Percentiles rank a stretch among this genome's conserved stretches.
These are phyloP conservation scores for Martes martes DNA, from an alignment of 2,113 vertebrate genomes.

Conservation along the genomic window DNA sequence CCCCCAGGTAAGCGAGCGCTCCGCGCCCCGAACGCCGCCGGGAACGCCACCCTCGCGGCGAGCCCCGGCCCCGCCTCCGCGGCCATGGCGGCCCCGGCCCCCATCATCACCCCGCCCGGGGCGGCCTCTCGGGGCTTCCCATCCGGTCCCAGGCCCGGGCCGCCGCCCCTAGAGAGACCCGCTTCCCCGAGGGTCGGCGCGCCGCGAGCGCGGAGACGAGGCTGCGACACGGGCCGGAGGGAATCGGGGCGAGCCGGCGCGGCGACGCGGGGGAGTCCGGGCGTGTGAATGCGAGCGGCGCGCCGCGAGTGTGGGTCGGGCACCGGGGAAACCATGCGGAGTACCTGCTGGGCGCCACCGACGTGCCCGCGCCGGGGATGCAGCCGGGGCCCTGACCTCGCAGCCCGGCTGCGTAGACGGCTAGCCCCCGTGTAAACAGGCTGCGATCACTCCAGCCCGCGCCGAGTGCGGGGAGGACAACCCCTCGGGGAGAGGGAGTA, in stretches of 20 bases:
- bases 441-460: background rate
- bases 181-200: background rate
- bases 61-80: background rate
- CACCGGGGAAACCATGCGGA: background rate
- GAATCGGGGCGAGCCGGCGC: background rate
- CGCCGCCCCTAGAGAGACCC: background rate
- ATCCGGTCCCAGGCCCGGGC: background rate
- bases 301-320: background rate
- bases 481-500: background rate
- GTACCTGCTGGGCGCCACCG: background rate
- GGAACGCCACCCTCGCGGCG: background rate
- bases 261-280: background rate
- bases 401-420: background rate
- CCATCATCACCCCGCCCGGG: background rate
- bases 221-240: background rate
- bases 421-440: background rate
- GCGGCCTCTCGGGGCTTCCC: background rate
- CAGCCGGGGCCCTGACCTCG: background rate
- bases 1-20: constrained; percentile 49
- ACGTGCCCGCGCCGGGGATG: background rate
- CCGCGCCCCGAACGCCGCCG: background rate
- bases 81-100: background rate
- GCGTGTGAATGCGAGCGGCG: background rate
- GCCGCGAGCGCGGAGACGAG: background rate
- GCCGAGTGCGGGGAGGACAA: background rate